A percentile compares a stretch with the other conserved stretches of the same genome.
Evolutionary conservation across 2,797 vertebrate genomes (phyloP).

Genomic region (Protosalanx chinensis): DNA sequence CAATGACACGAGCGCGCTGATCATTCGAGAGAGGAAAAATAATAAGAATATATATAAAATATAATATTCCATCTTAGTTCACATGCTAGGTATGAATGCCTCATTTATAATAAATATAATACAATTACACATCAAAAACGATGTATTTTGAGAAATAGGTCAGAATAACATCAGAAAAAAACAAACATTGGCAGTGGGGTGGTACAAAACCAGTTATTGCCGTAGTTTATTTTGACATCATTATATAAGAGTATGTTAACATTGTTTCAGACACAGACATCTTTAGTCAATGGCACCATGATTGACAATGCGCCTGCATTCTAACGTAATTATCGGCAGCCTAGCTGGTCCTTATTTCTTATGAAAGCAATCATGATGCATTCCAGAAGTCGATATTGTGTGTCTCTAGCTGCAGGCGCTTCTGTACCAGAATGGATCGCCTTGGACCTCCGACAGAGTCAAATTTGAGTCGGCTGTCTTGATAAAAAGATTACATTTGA

Average conservation of each 20-base stretch:
- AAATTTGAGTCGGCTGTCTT: slow-evolving; percentile 42
- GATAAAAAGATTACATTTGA: slow-evolving; percentile 38
- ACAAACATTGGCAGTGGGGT: slow-evolving; percentile 53
- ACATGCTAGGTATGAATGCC: not conserved
- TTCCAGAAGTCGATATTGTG: slow-evolving; percentile 50
- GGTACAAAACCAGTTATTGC: slow-evolving; percentile 54
- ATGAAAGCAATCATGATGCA: slow-evolving; percentile 46
- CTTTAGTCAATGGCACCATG: slow-evolving; percentile 58
- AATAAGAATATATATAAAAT: not conserved
- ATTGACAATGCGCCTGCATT: slow-evolving; percentile 61
- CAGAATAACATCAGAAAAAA: not conserved
- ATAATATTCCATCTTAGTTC: not conserved
- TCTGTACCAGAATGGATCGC: slow-evolving; percentile 52
- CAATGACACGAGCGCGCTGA: not conserved
- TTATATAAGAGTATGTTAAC: slow-evolving; percentile 54
- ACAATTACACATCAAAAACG: slow-evolving; percentile 30
- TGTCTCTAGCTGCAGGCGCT: slow-evolving; percentile 43
- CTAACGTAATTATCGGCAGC: slow-evolving; percentile 69
- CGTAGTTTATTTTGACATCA: slow-evolving; percentile 35
- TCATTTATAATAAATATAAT: slow-evolving; percentile 31
- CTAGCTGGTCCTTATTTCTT: slow-evolving; percentile 58
- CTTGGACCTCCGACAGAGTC: slow-evolving; percentile 19
- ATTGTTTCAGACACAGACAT: slow-evolving; percentile 61
- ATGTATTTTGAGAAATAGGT: slow-evolving; percentile 55
- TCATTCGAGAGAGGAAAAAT: not conserved